Evolutionary conservation across 2,888 invertebrate genomes (phyloP).

Genomic region (Blomia tropicalis): DNA sequence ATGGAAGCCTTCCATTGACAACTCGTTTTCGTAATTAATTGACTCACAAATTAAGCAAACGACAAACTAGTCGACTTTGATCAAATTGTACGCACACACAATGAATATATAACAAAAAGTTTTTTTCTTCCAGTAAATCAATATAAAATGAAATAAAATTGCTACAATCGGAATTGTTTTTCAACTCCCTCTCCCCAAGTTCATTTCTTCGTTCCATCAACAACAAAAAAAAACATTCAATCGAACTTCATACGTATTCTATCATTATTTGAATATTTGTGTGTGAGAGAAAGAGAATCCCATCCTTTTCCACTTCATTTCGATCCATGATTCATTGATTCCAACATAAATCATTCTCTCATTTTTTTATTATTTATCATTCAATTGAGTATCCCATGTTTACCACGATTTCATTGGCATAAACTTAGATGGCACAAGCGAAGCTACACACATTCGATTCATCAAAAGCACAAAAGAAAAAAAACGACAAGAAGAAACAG

Average conservation of each 20-base stretch:
- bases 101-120: background rate
- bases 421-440: constrained; percentile 9
- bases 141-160: background rate
- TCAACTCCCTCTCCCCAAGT: background rate
- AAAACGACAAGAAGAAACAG: background rate
- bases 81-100: background rate
- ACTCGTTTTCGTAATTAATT: too few species aligned
- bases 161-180: too few species aligned
- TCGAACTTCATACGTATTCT: background rate
- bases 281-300: background rate
- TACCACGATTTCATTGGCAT: too few species aligned
- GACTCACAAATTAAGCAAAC: too few species aligned
- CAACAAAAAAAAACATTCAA: background rate
- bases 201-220: background rate
- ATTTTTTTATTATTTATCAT: background rate
- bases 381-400: too few species aligned
- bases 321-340: background rate
- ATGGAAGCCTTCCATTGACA: too few species aligned
- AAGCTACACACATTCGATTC: background rate
- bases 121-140: background rate
- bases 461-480: background rate
- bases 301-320: background rate
- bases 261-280: background rate
- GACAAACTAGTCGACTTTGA: background rate
- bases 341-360: background rate